Conservation (phyloP, 1,140 invertebrate genomes). For the Bombus huntii region DNA sequence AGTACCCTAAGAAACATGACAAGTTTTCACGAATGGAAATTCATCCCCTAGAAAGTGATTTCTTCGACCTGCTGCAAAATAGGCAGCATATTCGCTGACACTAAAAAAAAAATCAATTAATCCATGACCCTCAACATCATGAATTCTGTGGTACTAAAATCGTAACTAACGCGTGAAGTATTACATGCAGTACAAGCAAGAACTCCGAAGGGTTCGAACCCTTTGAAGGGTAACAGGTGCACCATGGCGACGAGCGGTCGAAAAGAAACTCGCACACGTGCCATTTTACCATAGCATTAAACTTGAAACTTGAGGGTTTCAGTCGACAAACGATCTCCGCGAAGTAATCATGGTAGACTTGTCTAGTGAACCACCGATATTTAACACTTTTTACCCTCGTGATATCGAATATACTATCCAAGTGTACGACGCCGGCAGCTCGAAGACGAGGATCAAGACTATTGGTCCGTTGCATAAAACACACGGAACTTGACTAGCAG, state of each 20-base stretch:
- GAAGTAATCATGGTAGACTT: slow-evolving; percentile 21
- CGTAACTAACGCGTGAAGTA: no score
- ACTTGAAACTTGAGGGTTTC: not conserved
- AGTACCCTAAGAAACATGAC: no score
- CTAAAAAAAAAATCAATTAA: no score
- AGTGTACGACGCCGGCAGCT: slow-evolving; percentile 59
- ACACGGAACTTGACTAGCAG: slow-evolving; percentile 45
- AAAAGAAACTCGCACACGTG: slow-evolving; percentile 36
- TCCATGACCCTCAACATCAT: no score
- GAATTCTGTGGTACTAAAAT: no score
- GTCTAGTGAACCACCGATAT: not conserved
- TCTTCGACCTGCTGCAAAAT: no score
- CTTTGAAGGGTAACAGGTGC: not conserved
- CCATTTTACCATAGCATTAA: not conserved
- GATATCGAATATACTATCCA: slow-evolving; percentile 39
- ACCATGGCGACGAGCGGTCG: no score
- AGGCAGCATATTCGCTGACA: no score
- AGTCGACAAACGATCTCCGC: not conserved
- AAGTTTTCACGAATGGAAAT: no score
- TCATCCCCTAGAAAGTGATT: no score
- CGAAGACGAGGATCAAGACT: slow-evolving; percentile 61
- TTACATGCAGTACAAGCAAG: no score
- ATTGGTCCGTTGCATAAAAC: slow-evolving; percentile 58
- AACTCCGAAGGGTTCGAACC: no score
- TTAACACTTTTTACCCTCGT: not conserved